Base-by-base conservation (phyloP, 1,140 invertebrate species). In the Cotesia typhae region DNA sequence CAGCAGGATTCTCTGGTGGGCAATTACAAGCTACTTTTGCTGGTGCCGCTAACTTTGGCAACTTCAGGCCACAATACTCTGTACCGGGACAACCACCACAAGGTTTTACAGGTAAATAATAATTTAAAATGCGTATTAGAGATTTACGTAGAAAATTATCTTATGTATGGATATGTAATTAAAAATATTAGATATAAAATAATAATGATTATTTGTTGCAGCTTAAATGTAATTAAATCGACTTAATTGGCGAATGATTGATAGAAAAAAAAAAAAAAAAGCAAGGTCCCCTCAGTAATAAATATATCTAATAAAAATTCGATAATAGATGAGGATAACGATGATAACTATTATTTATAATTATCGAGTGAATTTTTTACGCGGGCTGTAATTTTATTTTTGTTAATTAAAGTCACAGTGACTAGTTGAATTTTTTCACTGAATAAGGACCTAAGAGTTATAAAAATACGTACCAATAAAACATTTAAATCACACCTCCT, bases 1-100 rank as follows among this genome's bases (percentile, higher is more conserved):
- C 94, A 2, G 86, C 90, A 74, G 94, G 94, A 37, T 95, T 95
- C 83, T 87, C 92, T 28, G 89, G 90, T 51, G 91, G 91, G 47
- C 89, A 91, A 72, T 85, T 95, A 75, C 90, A 92, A 28, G 92
- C 92, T 7, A 87, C 90, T 7, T 91, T 92, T 12, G 91, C 92
- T 10, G 90, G 92, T 35, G 92, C 92, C 57, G 92, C 93, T 57
- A 95, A 94, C 84, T 95, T 96, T 85, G 91, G 92, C 75, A 94
- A 93, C 84, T 95, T 95, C 87, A 91, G 94, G 87, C 94, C 94
- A 83, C 94, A 95, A 89, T 96, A 95, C 89, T 95, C 94, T 73
- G 94, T 96, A 78, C 94, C 94, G 73, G 94, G 94, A 12, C 94
- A 95, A 83, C 92, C 92, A 70, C 87, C 89, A 36, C 85, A 89